Evolutionary conservation across 2,797 vertebrate species (phyloP).

Genomic region (Ctenopoma multispine): DNA sequence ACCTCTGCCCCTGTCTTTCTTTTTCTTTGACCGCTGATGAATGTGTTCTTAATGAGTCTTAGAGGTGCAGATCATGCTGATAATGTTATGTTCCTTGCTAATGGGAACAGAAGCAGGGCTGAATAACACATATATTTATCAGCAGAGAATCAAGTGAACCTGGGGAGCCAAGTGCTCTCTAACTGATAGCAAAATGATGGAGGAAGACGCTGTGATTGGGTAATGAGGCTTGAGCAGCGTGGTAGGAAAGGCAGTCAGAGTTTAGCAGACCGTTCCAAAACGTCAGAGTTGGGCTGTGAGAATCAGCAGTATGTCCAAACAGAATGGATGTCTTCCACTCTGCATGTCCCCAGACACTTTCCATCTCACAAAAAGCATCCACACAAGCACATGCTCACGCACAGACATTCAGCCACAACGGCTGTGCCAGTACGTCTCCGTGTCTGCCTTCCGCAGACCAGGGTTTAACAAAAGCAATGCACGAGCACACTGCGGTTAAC

Average conservation of each 20-base stretch:
- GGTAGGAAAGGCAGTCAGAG: conserved; percentile 40
- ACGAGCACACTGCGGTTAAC: conserved; percentile 24
- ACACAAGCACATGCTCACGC: conserved; percentile 60
- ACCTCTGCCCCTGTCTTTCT: conserved; percentile 21
- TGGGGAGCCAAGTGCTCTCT: conserved; percentile 44
- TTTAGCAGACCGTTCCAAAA: conserved; percentile 57
- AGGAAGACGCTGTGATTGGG: conserved; percentile 60
- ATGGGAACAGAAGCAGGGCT: conserved; percentile 46
- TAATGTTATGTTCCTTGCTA: conserved; percentile 51
- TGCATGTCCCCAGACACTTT: conserved; percentile 76
- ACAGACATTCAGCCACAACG: conserved; percentile 45
- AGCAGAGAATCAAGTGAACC: conserved; percentile 44
- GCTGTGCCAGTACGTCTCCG: conserved; percentile 48
- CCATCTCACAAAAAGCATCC: conserved; percentile 64
- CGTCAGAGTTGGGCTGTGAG: conserved; percentile 67
- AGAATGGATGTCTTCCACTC: conserved; percentile 85
- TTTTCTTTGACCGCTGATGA: conserved; percentile 24
- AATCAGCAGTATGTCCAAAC: conserved; percentile 82
- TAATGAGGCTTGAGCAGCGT: conserved; percentile 67
- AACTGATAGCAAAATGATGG: conserved; percentile 65
- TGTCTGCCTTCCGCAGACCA: conserved; percentile 40
- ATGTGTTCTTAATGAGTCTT: conserved; percentile 31
- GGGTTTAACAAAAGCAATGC: conserved; percentile 35
- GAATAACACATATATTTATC: conserved; percentile 52
- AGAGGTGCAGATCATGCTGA: conserved; percentile 43